A percentile compares a stretch with the other conserved stretches of the same genome.
Conservation (phyloP, 1,140 invertebrate species). For the Epicauta chinensis region DNA sequence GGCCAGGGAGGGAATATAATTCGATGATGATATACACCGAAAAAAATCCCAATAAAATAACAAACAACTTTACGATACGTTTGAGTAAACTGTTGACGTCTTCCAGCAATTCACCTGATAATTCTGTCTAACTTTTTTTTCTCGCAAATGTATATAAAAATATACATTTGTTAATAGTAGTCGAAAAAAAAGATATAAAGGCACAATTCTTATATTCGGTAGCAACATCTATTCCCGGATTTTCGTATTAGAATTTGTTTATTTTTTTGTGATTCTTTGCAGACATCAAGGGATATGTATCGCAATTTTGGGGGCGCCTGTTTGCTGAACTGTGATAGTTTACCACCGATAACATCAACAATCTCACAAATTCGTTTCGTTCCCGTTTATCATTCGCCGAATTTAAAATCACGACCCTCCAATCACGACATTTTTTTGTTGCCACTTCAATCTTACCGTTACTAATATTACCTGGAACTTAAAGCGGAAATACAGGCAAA, state of each 20-base stretch:
- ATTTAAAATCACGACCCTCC: too few relatives aligned
- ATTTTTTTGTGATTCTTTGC: constrained; percentile 32
- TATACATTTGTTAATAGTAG: constrained; percentile 22
- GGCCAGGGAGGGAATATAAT: too few relatives aligned
- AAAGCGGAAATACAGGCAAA: too few relatives aligned
- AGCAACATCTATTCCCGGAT: neutral
- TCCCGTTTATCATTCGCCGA: constrained; percentile 34
- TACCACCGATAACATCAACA: constrained; percentile 40
- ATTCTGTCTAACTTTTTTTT: constrained; percentile 18
- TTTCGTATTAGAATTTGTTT: constrained; percentile 32
- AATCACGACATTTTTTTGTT: too few relatives aligned
- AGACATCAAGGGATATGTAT: constrained; percentile 36
- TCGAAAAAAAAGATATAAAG: constrained; percentile 19
- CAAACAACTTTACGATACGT: too few relatives aligned
- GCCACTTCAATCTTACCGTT: too few relatives aligned
- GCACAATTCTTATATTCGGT: constrained; percentile 2
- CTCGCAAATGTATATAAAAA: constrained; percentile 17
- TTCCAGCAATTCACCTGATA: constrained; percentile 31
- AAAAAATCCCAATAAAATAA: too few relatives aligned
- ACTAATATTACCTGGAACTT: too few relatives aligned
- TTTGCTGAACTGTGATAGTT: constrained; percentile 29
- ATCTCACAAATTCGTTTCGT: constrained; percentile 25
- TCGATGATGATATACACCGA: too few relatives aligned
- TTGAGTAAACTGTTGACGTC: too few relatives aligned
- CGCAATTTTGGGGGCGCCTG: constrained; percentile 35